phyloP scores from a whole-genome alignment of 2,797 vertebrate species.

The Perdix hodgsoniae region DNA sequence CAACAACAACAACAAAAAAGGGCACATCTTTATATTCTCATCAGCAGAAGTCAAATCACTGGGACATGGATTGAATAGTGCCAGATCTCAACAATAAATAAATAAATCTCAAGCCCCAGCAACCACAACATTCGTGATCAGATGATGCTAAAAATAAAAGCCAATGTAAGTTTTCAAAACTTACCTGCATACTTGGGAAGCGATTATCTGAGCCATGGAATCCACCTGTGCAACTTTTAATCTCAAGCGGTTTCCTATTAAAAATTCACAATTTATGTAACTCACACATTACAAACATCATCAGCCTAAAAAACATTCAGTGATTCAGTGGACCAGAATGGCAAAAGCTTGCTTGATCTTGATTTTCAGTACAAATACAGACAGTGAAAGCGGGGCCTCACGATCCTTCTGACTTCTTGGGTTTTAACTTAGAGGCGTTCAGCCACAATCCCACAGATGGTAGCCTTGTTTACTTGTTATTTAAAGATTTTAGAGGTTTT shows the following conservation, averaged over 20 bases:
- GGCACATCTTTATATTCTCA: not conserved
- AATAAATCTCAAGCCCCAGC: not conserved
- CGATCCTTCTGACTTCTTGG: no score
- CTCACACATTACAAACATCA: not conserved
- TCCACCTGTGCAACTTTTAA: slow-evolving; percentile 89
- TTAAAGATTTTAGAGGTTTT: not conserved
- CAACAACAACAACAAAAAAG: not conserved
- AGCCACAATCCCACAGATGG: no score
- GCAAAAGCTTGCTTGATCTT: no score
- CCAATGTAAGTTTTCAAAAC: not conserved
- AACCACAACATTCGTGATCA: not conserved
- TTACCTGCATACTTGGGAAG: slow-evolving; percentile 94
- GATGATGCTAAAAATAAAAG: not conserved
- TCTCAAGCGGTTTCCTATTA: slow-evolving; percentile 80
- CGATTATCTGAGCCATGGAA: slow-evolving; percentile 97
- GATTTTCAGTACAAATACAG: no score
- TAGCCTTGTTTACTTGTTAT: not conserved
- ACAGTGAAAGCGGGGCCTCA: no score
- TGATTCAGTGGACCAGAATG: no score
- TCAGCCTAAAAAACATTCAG: not conserved
- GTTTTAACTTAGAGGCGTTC: no score
- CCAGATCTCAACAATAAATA: not conserved
- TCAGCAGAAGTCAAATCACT: not conserved
- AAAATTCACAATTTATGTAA: slow-evolving; percentile 1
- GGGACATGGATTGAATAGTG: not conserved